Evolutionary conservation across 2,797 vertebrate species (phyloP), one percentile per base, ranked within the genome.

Genomic region (Sylvia borin): DNA sequence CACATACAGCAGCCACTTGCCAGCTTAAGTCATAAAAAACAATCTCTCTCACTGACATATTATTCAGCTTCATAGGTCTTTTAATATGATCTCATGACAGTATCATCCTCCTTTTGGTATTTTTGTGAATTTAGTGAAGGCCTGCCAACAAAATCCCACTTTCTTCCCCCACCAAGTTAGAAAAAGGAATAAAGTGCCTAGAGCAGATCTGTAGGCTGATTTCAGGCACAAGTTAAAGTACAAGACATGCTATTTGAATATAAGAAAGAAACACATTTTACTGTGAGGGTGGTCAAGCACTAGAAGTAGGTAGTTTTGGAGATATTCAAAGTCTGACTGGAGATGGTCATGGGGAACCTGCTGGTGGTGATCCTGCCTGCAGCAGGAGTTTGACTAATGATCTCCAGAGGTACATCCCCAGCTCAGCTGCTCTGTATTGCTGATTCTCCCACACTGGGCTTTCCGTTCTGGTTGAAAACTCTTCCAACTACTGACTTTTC

Each of bases 151-250:
- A 81, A 92, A 89, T 51, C 81, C 43, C 34, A 76, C 64, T 83
- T 82, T 45, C 68, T 73, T 93, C 60, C 36, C 31, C 36, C 61
- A 88, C 5, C 16, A 42, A 75, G 34, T 61, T 53, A 83, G 54
- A 88, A 93, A 77, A 84, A 42, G 13, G 34, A 74, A 93, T 45
- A 36, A 95, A 86, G 18, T 50, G 74, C 29, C 34, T 77, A 14
- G n/a, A 90, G n/a, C 7, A 88, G 48, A 45, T 85, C 53, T 85
- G 48, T 64, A 93, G 61, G 45, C 32, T 74, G 65, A 16, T 82
- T 67, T 67, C 4, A 4, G 18, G n/a, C 26, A 74, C 5, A 64
- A 83, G 13, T 42, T 60, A 64, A 91, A 64, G 58, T 50, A 40
- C 22, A 81, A 88, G 43, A 60, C 50, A 80, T 22, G 27, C 4